These are phyloP conservation scores for Astyanax mexicanus DNA, from an alignment of 2,797 vertebrate species.

Conservation along the genomic window DNA sequence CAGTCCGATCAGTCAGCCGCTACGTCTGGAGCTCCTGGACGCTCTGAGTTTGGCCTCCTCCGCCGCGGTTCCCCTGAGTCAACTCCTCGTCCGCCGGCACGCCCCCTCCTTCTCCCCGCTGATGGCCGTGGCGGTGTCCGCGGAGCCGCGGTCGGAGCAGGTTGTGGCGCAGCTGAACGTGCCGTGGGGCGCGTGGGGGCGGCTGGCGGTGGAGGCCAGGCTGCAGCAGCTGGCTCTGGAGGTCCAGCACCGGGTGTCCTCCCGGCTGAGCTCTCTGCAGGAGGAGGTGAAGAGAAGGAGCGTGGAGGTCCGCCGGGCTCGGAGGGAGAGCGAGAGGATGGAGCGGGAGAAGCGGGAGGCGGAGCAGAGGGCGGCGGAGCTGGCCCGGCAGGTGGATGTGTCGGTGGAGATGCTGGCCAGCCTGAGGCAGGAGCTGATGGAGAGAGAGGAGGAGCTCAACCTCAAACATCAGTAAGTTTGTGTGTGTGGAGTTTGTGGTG, in stretches of 20 bases:
- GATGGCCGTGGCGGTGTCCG: conserved; percentile 68
- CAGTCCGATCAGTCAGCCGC: conserved; percentile 75
- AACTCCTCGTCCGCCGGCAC: conserved; percentile 77
- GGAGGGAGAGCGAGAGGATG: conserved; percentile 82
- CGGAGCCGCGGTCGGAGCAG: conserved; percentile 78
- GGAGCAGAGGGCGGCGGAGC: conserved; percentile 80
- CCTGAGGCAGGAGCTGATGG: conserved; percentile 86
- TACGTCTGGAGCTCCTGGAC: conserved; percentile 78
- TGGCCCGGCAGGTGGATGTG: conserved; percentile 84
- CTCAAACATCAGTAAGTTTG: conserved; percentile 86
- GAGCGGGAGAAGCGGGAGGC: conserved; percentile 83
- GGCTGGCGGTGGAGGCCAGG: conserved; percentile 83
- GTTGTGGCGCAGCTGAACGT: conserved; percentile 82
- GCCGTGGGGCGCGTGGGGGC: conserved; percentile 76
- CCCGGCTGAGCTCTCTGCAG: conserved; percentile 83
- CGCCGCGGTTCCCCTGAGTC: conserved; percentile 74
- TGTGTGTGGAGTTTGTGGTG: conserved; percentile 5
- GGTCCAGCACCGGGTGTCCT: conserved; percentile 85
- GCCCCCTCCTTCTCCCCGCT: conserved; percentile 69
- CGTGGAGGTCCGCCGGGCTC: conserved; percentile 80
- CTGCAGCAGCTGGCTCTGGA: conserved; percentile 85
- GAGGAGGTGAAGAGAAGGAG: conserved; percentile 85
- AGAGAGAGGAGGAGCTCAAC: conserved; percentile 85
- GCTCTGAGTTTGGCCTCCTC: conserved; percentile 76
- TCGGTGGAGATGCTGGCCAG: conserved; percentile 87